Base-by-base conservation (phyloP, 1,140 invertebrate genomes). In the Proctacanthus coquilletti region DNA sequence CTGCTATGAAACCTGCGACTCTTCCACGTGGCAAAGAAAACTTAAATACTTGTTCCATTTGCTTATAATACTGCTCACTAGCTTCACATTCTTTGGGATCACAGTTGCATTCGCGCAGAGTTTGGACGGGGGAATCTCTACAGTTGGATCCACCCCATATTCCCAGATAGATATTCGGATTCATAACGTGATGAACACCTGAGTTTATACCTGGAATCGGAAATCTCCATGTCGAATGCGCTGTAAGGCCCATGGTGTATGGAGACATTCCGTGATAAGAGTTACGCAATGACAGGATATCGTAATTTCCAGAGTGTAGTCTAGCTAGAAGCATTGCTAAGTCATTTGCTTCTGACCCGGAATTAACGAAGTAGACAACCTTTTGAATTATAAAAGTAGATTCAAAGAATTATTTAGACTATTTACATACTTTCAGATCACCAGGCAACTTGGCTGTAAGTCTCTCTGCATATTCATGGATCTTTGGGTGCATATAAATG, bases 281-380 rank as follows among this genome's bases (percentile, higher is more conserved):
- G 62, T 89, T 91, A 48, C 81, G 75, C 8, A 97, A 64, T 0
- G 87, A 84, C 14, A 98, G 62, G 4, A 94, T 70, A 47, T 96
- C 87, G 50, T 76, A 78, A 42, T 83, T 75, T 4, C 77, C 75
- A 0, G 92, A 95, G 52, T 89, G 74, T 0, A 85, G 51, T 45
- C 88, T 69, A 0, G 92, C 83, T 62, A 98, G 71, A 10, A 91
- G 51, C 40, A 92, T 69, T 0, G 93, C 93, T 25, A 98, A 62
- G 57, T 98, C 94, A 60, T 96, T 98, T 0, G 94, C 93, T 66
- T 98, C 94, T 5, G 88, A 92, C 0, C 94, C 93, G 55, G 88
- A 95, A 53, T 98, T 98, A 1, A 89, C 81, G 49, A 96, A 77
- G 59, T 94, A 95, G 14, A 87, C 80, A 11, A 84, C 77, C 74